Conservation (phyloP, 1,140 invertebrate species). For the Philopotamus ludificatus region DNA sequence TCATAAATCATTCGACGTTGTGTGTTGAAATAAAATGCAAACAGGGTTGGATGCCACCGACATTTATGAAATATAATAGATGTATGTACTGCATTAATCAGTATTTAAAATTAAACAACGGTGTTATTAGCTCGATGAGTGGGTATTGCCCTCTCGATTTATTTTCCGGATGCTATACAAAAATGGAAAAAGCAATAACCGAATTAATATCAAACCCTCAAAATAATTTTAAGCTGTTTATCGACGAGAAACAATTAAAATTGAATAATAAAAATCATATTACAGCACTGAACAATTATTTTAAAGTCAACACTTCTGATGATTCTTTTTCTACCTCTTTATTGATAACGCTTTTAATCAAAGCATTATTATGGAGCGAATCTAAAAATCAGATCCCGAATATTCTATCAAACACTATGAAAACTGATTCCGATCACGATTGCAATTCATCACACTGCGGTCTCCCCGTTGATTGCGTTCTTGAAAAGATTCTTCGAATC, state of each 20-base stretch:
- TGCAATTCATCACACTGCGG: conserved; percentile 5
- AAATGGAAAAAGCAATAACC: conserved; percentile 63
- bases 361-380: conserved; percentile 16
- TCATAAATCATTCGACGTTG: conserved; percentile 48
- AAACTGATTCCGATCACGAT: no score
- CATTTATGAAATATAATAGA: conserved; percentile 54
- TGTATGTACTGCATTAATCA: conserved; percentile 73
- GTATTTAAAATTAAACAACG: conserved; percentile 62
- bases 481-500: conserved; percentile 46
- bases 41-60: conserved; percentile 63
- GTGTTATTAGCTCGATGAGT: conserved; percentile 54
- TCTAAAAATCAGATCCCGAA: no score
- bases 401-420: no score
- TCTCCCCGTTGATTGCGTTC: conserved; percentile 41
- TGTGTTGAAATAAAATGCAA: conserved; percentile 78
- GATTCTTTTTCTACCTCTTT: no score
- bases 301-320: no score
- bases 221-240: conserved; percentile 72
- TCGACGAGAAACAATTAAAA: no score
- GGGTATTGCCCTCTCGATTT: conserved; percentile 73
- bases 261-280: no score
- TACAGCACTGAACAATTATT: conserved; percentile 27
- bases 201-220: conserved; percentile 65
- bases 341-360: conserved; percentile 21
- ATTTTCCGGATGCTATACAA: conserved; percentile 62